phyloP scores from a whole-genome alignment of 2,888 invertebrate genomes.

The Tigriopus californicus region DNA sequence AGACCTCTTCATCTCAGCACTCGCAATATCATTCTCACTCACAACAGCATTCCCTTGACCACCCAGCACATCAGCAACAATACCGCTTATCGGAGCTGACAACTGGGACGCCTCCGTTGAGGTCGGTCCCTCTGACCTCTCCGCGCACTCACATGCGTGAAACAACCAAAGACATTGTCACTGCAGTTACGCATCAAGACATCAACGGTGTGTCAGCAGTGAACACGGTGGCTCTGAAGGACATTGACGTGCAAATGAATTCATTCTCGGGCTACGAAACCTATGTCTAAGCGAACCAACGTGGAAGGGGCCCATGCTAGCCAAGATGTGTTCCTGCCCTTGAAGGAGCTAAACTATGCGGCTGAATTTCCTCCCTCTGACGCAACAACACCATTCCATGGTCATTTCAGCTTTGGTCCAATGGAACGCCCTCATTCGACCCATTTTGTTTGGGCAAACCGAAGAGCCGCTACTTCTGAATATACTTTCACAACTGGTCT shows the following conservation, averaged over 20 bases:
- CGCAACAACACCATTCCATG: no score
- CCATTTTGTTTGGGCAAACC: no score
- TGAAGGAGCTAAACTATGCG: no score
- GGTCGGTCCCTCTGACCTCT: conserved; percentile 1
- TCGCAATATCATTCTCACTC: not conserved
- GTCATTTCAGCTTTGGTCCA: no score
- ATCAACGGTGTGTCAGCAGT: conserved; percentile 9
- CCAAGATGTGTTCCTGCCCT: no score
- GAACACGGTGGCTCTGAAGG: conserved; percentile 14
- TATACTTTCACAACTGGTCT: no score
- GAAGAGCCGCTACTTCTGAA: no score
- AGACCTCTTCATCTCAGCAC: not conserved
- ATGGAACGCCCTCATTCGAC: no score
- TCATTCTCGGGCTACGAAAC: conserved; percentile 13
- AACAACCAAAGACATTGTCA: conserved; percentile 11
- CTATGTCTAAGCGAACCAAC: conserved; percentile 16
- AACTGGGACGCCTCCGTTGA: not conserved
- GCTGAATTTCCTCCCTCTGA: no score
- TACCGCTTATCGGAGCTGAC: not conserved
- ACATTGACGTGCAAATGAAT: conserved; percentile 14
- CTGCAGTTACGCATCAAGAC: conserved; percentile 15
- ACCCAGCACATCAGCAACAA: not conserved
- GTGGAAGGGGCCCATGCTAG: no score
- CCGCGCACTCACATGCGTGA: conserved; percentile 9
- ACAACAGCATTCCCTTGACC: not conserved